Percentiles rank a stretch among this genome's conserved stretches.
Conservation (phyloP, 2,113 vertebrate genomes). For the Eleginops maclovinus region DNA sequence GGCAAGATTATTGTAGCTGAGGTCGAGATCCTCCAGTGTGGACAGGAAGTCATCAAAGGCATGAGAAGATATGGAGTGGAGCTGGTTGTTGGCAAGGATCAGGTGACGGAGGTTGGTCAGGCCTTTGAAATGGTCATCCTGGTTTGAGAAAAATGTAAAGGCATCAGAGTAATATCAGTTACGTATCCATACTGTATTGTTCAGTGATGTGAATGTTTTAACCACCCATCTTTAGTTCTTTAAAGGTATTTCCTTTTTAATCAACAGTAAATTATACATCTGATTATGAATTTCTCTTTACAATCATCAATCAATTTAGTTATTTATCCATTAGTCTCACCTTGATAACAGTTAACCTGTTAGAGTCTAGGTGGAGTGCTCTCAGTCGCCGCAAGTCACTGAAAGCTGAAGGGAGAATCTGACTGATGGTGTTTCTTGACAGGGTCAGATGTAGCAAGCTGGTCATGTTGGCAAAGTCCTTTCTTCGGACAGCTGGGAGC, state of each 20-base stretch:
- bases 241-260: no score
- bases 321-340: constrained; percentile 45
- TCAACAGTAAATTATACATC: neutral
- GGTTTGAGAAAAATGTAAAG: constrained; percentile 1
- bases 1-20: constrained; percentile 95
- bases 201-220: neutral
- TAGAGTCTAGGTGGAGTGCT: constrained; percentile 93
- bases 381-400: constrained; percentile 90
- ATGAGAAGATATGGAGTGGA: constrained; percentile 87
- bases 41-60: constrained; percentile 92
- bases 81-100: constrained; percentile 94
- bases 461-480: constrained; percentile 96
- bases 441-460: constrained; percentile 91
- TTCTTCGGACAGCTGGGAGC: constrained; percentile 80
- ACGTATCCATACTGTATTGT: neutral
- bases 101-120: constrained; percentile 91
- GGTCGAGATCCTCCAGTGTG: constrained; percentile 93
- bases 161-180: no score
- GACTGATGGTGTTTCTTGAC: constrained; percentile 95
- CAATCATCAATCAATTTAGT: neutral
- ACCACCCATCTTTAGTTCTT: neutral
- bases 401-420: constrained; percentile 93
- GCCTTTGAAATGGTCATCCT: constrained; percentile 92
- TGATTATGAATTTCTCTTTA: neutral
- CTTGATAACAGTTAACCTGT: constrained; percentile 87